A percentile compares a stretch with the other conserved stretches of the same genome.
Evolutionary conservation across 2,797 vertebrate genomes (phyloP).

Genomic region (Sorex maritimensis): DNA sequence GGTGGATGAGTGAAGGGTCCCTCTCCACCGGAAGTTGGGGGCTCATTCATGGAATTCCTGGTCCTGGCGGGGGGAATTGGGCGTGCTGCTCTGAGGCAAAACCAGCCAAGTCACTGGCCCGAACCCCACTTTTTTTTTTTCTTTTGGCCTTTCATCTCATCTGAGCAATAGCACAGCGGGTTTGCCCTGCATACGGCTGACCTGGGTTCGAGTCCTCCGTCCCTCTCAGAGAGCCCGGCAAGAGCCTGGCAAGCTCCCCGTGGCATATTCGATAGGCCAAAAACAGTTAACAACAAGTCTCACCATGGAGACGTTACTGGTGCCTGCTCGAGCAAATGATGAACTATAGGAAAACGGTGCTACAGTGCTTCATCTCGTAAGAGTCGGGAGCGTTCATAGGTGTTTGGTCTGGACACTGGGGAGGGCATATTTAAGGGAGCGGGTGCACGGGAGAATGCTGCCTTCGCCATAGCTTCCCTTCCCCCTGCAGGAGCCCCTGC

Average conservation of each 20-base stretch:
- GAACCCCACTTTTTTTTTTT: not conserved
- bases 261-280: too few species aligned
- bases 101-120: not conserved
- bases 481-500: not conserved
- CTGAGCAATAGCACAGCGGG: not conserved
- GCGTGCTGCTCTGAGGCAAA: not conserved
- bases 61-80: not conserved
- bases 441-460: not conserved
- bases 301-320: too few species aligned
- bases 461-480: not conserved
- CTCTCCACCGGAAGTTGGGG: constrained; percentile 40
- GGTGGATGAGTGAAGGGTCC: not conserved
- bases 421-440: not conserved
- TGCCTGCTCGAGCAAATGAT: too few species aligned
- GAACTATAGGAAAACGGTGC: too few species aligned
- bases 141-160: constrained; percentile 25
- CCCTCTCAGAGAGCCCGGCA: too few species aligned
- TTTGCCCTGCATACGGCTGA: too few species aligned
- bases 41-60: not conserved
- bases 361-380: too few species aligned
- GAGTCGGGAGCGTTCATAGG: not conserved
- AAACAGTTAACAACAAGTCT: too few species aligned
- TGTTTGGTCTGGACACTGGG: not conserved
- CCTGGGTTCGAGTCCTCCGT: too few species aligned
- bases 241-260: too few species aligned